Evolutionary conservation across 2,113 vertebrate species (phyloP), one percentile per base, ranked within the genome.

Genomic region (Xiphophorus maculatus): DNA sequence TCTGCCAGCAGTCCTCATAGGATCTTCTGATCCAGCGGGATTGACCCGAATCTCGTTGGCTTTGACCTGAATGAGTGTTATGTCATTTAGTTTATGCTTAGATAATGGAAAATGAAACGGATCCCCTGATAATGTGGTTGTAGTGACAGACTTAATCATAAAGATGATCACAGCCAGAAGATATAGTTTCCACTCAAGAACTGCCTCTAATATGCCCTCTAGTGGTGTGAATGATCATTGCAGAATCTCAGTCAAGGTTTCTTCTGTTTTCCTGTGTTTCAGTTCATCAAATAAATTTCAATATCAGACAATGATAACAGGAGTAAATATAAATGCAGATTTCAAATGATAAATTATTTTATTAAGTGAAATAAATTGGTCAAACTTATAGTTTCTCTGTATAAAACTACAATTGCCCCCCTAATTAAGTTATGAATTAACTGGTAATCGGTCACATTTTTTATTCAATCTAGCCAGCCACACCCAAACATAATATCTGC

Each of bases 101-200:
- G 66, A 63, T 78, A 72, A 82, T 67, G 80, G 71, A 80, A 90
- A 79, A 22, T 73, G 80, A 80, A 80, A 80, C 35, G 5, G 81
- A 80, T 80, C 19, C 19, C 11, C 30, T 74, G 70, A 74, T 63
- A 63, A 17, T 33, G 62, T 51, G 75, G 37, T 61, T 37, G 25
- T 51, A 65, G 62, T 29, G 32, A 72, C 71, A 79, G 80, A n/a
- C 60, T 58, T 48, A 62, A 0, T 79, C 54, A 80, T 48, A 58
- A 73, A 68, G 28, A 13, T 0, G 67, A 29, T 82, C 75, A 82
- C 79, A 89, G 79, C n/a, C 81, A 85, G 84, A 62, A 82, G 83
- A 80, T 83, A 77, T 78, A 27, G 82, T 83, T 80, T 88, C 87
- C 76, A 83, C 30, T 0, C 1, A 58, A 5, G 54, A 0, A 3